Percentiles rank a stretch among this genome's conserved stretches.
phyloP scores from a whole-genome alignment of 2,888 invertebrate species.

The Nysson spinosus region DNA sequence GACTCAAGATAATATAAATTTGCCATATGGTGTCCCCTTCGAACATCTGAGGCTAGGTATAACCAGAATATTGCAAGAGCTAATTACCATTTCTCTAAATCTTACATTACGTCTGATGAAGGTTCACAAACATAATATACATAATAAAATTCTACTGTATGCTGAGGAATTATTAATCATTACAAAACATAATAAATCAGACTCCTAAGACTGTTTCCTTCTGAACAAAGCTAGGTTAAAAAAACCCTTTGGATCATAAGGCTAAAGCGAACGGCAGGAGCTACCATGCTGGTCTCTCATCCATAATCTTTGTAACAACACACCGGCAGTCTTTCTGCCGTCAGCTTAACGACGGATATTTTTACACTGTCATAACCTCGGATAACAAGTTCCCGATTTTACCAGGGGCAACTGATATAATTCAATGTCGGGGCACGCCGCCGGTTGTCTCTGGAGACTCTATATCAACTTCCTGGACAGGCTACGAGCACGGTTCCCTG shows the following conservation, averaged over 20 bases:
- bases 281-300: constrained; percentile 15
- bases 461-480: constrained; percentile 70
- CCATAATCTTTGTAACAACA: constrained; percentile 1
- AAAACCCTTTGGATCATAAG: not conserved
- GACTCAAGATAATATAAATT: too few species aligned
- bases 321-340: constrained; percentile 2
- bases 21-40: too few species aligned
- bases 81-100: too few species aligned
- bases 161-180: too few species aligned
- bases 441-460: constrained; percentile 68
- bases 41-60: too few species aligned
- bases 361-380: constrained; percentile 64
- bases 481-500: constrained; percentile 16
- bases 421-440: constrained; percentile 64
- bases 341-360: constrained; percentile 62
- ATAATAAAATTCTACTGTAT: too few species aligned
- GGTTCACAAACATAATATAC: too few species aligned
- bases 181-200: too few species aligned
- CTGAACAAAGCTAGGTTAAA: too few species aligned
- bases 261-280: constrained; percentile 2
- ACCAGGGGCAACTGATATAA: constrained; percentile 63
- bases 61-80: too few species aligned
- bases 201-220: too few species aligned
- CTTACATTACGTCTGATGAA: too few species aligned
- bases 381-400: constrained; percentile 69